Percentiles rank a stretch among this genome's conserved stretches.
Evolutionary conservation across 2,888 invertebrate genomes (phyloP).

Genomic region (Athalia circularis): DNA sequence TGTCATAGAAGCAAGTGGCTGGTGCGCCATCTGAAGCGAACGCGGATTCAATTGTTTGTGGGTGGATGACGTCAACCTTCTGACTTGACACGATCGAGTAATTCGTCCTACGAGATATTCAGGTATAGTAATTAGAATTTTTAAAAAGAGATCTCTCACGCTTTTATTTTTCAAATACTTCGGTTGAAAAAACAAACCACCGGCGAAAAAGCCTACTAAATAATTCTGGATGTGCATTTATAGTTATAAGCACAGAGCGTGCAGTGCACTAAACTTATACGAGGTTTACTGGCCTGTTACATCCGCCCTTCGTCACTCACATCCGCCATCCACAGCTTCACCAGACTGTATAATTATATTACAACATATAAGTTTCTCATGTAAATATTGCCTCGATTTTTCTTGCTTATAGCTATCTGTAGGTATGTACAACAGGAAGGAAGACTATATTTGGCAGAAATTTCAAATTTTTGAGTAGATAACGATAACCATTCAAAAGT

Average conservation of each 20-base stretch:
- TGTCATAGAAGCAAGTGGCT: too few species aligned
- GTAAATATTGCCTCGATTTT: too few species aligned
- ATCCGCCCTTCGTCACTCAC: conserved; percentile 39
- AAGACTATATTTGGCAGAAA: too few species aligned
- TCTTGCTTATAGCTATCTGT: too few species aligned
- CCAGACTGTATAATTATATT: too few species aligned
- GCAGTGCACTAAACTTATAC: conserved; percentile 31
- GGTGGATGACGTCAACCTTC: neutral
- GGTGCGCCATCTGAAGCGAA: too few species aligned
- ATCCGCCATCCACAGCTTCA: conserved; percentile 22
- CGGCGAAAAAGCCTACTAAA: neutral
- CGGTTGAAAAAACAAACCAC: neutral
- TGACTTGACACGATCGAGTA: neutral
- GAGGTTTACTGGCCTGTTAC: conserved; percentile 43
- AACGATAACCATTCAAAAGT: too few species aligned
- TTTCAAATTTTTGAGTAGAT: too few species aligned
- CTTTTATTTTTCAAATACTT: neutral
- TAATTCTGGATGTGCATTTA: neutral
- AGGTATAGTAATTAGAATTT: neutral
- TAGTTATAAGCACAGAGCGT: conserved; percentile 14
- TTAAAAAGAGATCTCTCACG: too few species aligned
- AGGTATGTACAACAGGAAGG: too few species aligned
- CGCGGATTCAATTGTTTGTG: conserved; percentile 17
- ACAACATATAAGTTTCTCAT: too few species aligned
- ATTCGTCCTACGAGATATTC: neutral